These are phyloP conservation scores for Meteorus cinctellus DNA, from an alignment of 2,888 invertebrate genomes.

Conservation along the genomic window DNA sequence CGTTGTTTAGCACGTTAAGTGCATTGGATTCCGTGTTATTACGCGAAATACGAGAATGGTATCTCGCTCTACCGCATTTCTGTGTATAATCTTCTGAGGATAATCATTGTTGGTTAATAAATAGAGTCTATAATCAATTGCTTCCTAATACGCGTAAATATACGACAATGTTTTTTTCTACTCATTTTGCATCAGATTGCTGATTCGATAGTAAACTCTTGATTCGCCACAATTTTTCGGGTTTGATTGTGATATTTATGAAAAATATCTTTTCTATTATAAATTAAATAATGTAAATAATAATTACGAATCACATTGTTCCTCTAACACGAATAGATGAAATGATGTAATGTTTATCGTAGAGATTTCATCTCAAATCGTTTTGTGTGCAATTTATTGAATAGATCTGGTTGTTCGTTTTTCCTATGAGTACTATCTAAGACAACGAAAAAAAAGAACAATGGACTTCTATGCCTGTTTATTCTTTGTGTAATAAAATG, in stretches of 20 bases:
- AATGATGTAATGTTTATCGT: not conserved
- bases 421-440: not conserved
- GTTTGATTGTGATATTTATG: too few relatives aligned
- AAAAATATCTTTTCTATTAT: not conserved
- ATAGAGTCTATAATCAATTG: not conserved
- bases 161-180: not conserved
- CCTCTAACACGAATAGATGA: not conserved
- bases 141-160: not conserved
- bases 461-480: not conserved
- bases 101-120: conserved; percentile 17
- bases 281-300: not conserved
- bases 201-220: not conserved
- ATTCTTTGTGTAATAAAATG: not conserved
- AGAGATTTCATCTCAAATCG: not conserved
- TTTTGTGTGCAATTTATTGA: conserved; percentile 8
- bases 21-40: not conserved
- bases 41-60: conserved; percentile 14
- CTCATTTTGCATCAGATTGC: not conserved
- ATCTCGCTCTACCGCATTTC: conserved; percentile 5
- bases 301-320: not conserved
- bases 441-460: not conserved
- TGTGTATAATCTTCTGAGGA: conserved; percentile 15
- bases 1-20: not conserved
- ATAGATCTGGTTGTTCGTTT: not conserved
- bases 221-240: too few relatives aligned